phyloP scores from a whole-genome alignment of 1,140 invertebrate species.

The Panagrolaimus sp. region DNA sequence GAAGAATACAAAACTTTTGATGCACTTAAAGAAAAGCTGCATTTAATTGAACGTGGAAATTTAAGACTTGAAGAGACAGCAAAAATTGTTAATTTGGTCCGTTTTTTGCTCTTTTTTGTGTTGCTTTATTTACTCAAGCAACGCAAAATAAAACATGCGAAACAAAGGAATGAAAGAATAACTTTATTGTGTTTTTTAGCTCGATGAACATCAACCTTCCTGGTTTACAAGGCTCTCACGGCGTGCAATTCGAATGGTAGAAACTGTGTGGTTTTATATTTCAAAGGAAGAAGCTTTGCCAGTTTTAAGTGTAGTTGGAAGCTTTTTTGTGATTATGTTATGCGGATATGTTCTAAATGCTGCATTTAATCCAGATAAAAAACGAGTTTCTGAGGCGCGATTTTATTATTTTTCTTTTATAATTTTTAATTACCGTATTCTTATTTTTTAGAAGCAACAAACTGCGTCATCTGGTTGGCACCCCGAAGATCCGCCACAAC shows the following conservation, averaged over 20 bases:
- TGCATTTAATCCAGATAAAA: slow-evolving; percentile 16
- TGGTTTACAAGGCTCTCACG: slow-evolving; percentile 43
- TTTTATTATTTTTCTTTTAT: slow-evolving; percentile 10
- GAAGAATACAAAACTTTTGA: slow-evolving; percentile 33
- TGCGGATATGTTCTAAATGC: slow-evolving; percentile 48
- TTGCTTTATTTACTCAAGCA: not conserved
- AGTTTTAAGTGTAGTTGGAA: slow-evolving; percentile 53
- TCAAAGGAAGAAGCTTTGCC: slow-evolving; percentile 52
- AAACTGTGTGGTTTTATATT: slow-evolving; percentile 49
- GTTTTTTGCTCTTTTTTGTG: slow-evolving; percentile 18
- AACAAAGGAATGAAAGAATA: not conserved
- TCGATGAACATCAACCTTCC: slow-evolving; percentile 48
- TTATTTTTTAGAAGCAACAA: slow-evolving; percentile 23
- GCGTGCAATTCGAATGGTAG: slow-evolving; percentile 34
- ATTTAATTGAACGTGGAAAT: slow-evolving; percentile 26
- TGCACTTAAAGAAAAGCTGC: slow-evolving; percentile 22
- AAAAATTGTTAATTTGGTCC: slow-evolving; percentile 28
- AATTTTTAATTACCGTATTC: slow-evolving; percentile 12
- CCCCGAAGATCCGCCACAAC: slow-evolving; percentile 49
- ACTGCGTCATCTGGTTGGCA: slow-evolving; percentile 45
- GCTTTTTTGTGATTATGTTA: slow-evolving; percentile 51
- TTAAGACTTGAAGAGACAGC: slow-evolving; percentile 29
- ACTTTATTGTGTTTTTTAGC: slow-evolving; percentile 25
- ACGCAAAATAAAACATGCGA: not conserved
- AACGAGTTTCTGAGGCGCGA: not conserved